A percentile compares a stretch with the other conserved stretches of the same genome.
Conservation (phyloP, 2,113 vertebrate genomes). For the Sinocyclocheilus maitianheensis region DNA sequence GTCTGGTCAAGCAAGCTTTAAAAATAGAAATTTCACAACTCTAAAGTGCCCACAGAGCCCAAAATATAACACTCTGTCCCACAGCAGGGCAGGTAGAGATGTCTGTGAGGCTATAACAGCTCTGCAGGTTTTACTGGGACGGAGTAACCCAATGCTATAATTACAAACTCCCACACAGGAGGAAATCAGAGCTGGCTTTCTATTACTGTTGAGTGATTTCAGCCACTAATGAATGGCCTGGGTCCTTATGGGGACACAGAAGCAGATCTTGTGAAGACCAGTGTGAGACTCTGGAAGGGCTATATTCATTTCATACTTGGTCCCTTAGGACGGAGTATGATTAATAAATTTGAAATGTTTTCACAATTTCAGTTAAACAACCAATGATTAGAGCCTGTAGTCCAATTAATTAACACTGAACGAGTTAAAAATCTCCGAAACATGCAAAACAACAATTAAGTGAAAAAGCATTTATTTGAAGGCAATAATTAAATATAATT, state of each 20-base stretch:
- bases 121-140: conserved; percentile 43
- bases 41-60: background rate
- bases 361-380: background rate
- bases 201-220: conserved; percentile 43
- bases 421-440: background rate
- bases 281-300: conserved; percentile 2
- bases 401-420: background rate
- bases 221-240: conserved; percentile 34
- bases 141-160: conserved; percentile 69
- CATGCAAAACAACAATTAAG: background rate
- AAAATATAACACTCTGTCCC: background rate
- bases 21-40: conserved; percentile 9
- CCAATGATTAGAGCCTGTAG: background rate
- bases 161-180: conserved; percentile 69
- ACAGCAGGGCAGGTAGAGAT: background rate
- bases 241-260: conserved; percentile 57
- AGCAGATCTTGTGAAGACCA: conserved; percentile 18
- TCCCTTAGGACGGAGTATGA: background rate
- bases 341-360: background rate
- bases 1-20: background rate
- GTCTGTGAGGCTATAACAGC: conserved; percentile 40
- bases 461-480: background rate
- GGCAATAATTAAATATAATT: background rate
- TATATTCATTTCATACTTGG: background rate
- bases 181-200: conserved; percentile 65